Percentiles rank a stretch among this genome's conserved stretches.
phyloP scores from a whole-genome alignment of 2,797 vertebrate genomes.

The Potorous gilbertii region DNA sequence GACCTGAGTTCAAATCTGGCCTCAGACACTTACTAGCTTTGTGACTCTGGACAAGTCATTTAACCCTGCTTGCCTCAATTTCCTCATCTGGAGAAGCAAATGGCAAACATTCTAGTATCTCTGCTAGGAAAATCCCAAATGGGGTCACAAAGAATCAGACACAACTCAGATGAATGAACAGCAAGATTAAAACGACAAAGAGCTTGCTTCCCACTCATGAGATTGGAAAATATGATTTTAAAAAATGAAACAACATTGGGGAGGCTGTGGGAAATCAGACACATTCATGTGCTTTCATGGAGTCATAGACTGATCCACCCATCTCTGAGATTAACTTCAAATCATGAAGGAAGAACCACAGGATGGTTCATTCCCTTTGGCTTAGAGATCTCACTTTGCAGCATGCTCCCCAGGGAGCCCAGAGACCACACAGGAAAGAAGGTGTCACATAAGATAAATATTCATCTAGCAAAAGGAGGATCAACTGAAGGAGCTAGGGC shows the following conservation, averaged over 20 bases:
- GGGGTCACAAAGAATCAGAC: neutral
- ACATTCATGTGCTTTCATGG: neutral
- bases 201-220: neutral
- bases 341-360: neutral
- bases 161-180: neutral
- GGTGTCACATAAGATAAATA: neutral
- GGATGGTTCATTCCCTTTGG: neutral
- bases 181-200: neutral
- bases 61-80: neutral
- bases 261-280: neutral
- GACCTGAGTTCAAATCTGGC: neutral
- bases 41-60: neutral
- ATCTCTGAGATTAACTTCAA: neutral
- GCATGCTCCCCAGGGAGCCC: neutral
- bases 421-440: neutral
- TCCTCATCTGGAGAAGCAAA: neutral
- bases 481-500: neutral
- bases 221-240: neutral
- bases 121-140: neutral
- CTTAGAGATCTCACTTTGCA: neutral
- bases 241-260: neutral
- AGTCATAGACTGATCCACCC: neutral
- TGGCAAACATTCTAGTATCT: neutral
- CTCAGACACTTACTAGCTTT: neutral
- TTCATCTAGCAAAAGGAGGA: neutral